Conservation (phyloP, 2,888 invertebrate species). For the Steinernema carpocapsae region DNA sequence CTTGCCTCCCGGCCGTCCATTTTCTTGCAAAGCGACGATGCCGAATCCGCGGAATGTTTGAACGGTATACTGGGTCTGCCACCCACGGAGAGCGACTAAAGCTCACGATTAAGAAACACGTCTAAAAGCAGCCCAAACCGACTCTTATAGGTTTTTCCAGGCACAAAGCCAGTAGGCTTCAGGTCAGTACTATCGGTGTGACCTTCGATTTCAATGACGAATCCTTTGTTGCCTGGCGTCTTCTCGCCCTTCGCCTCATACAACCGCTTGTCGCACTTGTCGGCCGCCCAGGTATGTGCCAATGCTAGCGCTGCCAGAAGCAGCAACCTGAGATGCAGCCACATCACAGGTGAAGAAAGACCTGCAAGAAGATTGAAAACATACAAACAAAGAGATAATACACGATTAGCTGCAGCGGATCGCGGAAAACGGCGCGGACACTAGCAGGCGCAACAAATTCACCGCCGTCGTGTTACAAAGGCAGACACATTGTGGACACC, state of each 20-base stretch:
- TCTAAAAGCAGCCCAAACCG: background rate
- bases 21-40: constrained; percentile 59
- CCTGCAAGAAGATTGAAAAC: background rate
- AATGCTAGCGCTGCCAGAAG: background rate
- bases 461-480: background rate
- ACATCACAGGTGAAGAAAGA: too few species aligned
- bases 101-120: background rate
- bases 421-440: background rate
- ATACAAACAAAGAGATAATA: background rate
- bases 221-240: constrained; percentile 64
- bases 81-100: constrained; percentile 64
- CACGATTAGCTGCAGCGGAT: background rate
- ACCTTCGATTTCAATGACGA: constrained; percentile 57
- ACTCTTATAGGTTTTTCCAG: constrained; percentile 60
- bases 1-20: constrained; percentile 60
- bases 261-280: constrained; percentile 49
- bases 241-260: constrained; percentile 57
- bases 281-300: constrained; percentile 10
- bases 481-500: background rate
- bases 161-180: constrained; percentile 55
- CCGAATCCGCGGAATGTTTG: constrained; percentile 69
- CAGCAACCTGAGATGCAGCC: constrained; percentile 15
- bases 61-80: constrained; percentile 67
- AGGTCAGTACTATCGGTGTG: constrained; percentile 37
- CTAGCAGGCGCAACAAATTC: background rate